Evolutionary conservation across 2,888 invertebrate genomes (phyloP), one percentile per base, ranked within the genome.

Genomic region (Catocala nupta): DNA sequence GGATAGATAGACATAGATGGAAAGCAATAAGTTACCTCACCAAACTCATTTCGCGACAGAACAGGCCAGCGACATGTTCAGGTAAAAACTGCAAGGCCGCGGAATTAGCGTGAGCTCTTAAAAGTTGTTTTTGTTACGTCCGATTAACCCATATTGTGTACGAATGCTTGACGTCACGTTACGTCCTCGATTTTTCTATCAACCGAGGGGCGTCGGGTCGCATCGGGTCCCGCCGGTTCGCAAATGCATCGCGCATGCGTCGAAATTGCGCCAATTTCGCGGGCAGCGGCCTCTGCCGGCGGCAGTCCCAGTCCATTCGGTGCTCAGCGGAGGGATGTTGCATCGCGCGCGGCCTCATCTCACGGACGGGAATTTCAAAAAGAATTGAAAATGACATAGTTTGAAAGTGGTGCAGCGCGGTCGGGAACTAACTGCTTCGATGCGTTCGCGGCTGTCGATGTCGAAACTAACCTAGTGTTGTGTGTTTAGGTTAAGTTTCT

Each of bases 161-260:
- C 86, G 84, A 86, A 78, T 81, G 86, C 80, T 82, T 94, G 93
- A 94, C 93, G 93, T 94, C 93, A 93, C 88, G 83, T 89, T 88
- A 89, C 91, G 93, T 92, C 91, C 92, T 91, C 92, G 91, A 93
- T 93, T 92, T 93, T 92, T 89, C 88, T 90, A 91, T 90, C 89
- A 90, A 87, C 86, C 90, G 84, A 86, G 89, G 90, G 90, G 88
- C 87, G 88, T 90, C 87, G 90, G 89, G 89, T 88, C 91, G 86
- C 84, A 85, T 89, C 87, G 89, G 87, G 81, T 87, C 86, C 88
- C 87, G 90, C 90, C 90, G 89, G 90, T 84, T 88, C 85, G 87
- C 85, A 81, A 85, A 83, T 88, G 83, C 82, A 82, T 63, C 62
- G 86, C 93, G 93, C 93, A 91, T 93, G 93, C 93, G 93, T 84